Evolutionary conservation across 2,888 invertebrate species (phyloP).

Genomic region (Conistra vaccinii): DNA sequence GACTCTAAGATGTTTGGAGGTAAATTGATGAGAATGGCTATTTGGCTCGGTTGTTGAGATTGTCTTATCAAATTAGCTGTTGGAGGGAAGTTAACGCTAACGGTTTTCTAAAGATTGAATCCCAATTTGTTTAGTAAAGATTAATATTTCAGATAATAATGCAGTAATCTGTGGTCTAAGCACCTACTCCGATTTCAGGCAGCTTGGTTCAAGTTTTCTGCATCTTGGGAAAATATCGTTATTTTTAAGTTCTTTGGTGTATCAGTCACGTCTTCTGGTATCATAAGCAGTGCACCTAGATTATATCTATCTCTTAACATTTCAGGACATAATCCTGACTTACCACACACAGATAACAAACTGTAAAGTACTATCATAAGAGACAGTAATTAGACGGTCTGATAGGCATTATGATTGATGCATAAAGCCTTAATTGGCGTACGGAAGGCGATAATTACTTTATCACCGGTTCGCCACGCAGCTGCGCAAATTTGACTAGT

Average conservation of each 20-base stretch:
- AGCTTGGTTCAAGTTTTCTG: background rate
- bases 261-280: background rate
- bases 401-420: constrained; percentile 72
- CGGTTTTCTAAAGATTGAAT: background rate
- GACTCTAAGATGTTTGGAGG: constrained; percentile 58
- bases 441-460: constrained; percentile 77
- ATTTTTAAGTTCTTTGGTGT: background rate
- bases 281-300: background rate
- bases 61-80: constrained; percentile 20
- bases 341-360: background rate
- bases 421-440: constrained; percentile 69
- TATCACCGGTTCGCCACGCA: constrained; percentile 71
- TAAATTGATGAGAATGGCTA: constrained; percentile 52
- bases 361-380: constrained; percentile 6
- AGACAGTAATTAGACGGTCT: constrained; percentile 51
- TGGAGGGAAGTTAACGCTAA: background rate
- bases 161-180: background rate
- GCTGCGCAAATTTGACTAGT: constrained; percentile 52
- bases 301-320: background rate
- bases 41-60: constrained; percentile 35
- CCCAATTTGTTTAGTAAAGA: too few species aligned
- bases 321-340: background rate
- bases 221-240: background rate
- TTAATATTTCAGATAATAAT: background rate
- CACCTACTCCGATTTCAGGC: background rate